Evolutionary conservation across 2,888 invertebrate genomes (phyloP), one percentile per base, ranked within the genome.

Genomic region (Dicranocentrus wangi): DNA sequence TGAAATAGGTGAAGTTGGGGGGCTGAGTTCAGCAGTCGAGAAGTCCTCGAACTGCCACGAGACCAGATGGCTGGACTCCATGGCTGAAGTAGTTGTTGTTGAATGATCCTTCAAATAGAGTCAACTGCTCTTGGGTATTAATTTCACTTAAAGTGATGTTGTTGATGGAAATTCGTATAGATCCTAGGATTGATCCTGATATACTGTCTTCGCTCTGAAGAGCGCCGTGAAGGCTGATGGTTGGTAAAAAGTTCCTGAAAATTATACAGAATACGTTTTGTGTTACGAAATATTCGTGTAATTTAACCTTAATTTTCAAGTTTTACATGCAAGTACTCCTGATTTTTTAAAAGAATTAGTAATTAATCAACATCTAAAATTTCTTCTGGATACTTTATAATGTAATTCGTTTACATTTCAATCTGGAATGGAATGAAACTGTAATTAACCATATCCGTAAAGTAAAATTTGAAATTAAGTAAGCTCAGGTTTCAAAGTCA

Each of bases 21-120:
- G 84, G 68, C 84, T 84, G 79, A 82, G 79, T 83, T 84, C 84
- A 86, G 85, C 84, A 85, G 84, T 84, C 84, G 86, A 86, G 84
- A 83, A 82, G 81, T 82, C 70, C 84, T 85, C 85, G 84, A 78
- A 81, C 84, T 86, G 85, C 86, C 85, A 84, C 65, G 85, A 85
- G 84, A 77, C 86, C 82, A 83, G 71, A 60, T 55, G 68, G 58
- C 63, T 51, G 78, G 86, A 83, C 85, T 86, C 84, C 86, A 86
- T 86, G 86, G 85, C 86, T 79, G 71, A 32, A 53, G 60, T 53
- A 55, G 65, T 75, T 68, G 68, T 43, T 65, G 39, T n/a, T 28
- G 72, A 76, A 83, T 83, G 76, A 55, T 19, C 47, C 53, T 68
- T 32, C 42, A 68, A 47, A 27, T 68, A 5, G 13, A 51, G 21